A percentile compares a stretch with the other conserved stretches of the same genome.
phyloP scores from a whole-genome alignment of 2,113 vertebrate species.

The Myodes glareolus region DNA sequence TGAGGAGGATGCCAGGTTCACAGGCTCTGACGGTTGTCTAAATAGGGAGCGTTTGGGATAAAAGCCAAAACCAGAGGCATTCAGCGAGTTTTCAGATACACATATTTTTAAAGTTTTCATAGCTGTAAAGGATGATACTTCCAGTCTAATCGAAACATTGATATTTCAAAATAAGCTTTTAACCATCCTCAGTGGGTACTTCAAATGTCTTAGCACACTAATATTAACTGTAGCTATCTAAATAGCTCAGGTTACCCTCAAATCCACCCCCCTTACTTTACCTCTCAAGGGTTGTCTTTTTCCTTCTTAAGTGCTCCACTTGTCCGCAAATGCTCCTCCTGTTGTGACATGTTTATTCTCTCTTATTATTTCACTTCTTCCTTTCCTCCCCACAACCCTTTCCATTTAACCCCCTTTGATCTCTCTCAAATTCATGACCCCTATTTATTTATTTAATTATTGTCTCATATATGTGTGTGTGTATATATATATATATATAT shows the following conservation, averaged over 20 bases:
- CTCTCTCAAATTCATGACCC: too few relatives aligned
- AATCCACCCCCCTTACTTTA: not conserved
- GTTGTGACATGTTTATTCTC: not conserved
- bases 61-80: not conserved
- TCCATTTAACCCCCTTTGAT: not conserved
- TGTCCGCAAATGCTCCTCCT: not conserved
- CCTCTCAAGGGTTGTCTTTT: not conserved
- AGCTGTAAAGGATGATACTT: slow-evolving; percentile 8
- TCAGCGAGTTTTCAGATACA: not conserved
- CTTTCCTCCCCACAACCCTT: not conserved
- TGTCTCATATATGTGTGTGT: too few relatives aligned
- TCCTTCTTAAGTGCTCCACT: not conserved
- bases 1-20: not conserved
- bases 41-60: not conserved
- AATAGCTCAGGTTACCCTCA: too few relatives aligned
- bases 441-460: too few relatives aligned
- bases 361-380: not conserved
- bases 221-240: not conserved
- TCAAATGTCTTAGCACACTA: slow-evolving; percentile 4
- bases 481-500: too few relatives aligned
- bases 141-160: not conserved
- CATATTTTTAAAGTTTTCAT: not conserved
- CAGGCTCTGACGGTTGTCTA: not conserved
- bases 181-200: not conserved
- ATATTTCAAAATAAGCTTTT: slow-evolving; percentile 13